phyloP scores from a whole-genome alignment of 2,797 vertebrate species.

The Anableps anableps region DNA sequence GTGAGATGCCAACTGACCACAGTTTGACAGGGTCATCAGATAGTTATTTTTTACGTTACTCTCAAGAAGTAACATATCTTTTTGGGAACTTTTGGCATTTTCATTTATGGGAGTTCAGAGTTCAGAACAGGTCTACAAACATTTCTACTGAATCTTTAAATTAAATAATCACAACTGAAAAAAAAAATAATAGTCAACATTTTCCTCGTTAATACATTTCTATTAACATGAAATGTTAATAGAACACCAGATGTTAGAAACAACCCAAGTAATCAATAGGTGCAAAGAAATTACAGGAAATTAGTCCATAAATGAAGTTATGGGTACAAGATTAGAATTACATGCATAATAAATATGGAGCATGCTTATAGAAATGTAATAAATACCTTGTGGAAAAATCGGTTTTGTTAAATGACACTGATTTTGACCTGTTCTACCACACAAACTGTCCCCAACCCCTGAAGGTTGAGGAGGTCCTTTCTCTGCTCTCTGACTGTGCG shows the following conservation, averaged over 20 bases:
- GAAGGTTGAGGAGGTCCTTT: no score
- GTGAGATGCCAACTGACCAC: constrained; percentile 64
- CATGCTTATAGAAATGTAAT: no score
- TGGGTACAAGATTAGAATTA: no score
- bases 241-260: not conserved
- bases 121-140: not conserved
- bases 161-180: not conserved
- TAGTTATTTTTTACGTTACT: not conserved
- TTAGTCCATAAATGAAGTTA: no score
- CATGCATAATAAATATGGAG: no score
- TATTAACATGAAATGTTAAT: not conserved
- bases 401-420: no score
- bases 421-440: no score
- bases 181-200: not conserved
- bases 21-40: not conserved
- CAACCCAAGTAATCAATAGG: no score
- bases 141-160: not conserved
- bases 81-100: constrained; percentile 1
- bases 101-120: not conserved
- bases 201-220: not conserved
- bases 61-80: not conserved
- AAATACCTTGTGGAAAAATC: no score
- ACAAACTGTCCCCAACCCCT: no score
- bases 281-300: no score
- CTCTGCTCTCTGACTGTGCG: no score